Base-by-base conservation (phyloP, 2,113 vertebrate genomes). In the Acanthisitta chloris region DNA sequence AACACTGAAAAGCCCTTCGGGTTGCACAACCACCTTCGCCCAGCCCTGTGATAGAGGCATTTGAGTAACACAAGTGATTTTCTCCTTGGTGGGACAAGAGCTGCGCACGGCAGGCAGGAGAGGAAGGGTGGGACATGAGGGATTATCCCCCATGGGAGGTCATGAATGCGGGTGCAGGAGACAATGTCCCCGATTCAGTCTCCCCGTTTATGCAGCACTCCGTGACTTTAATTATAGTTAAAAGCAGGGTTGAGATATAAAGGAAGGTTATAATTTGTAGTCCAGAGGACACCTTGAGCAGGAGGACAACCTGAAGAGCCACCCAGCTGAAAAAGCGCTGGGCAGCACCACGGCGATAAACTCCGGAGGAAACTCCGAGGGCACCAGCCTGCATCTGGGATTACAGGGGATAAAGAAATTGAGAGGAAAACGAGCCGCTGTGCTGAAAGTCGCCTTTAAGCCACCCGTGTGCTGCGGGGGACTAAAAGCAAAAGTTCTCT, bases 191-290 rank as follows among this genome's bases (percentile, higher is more conserved):
- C 2, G 10, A 4, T 42, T 64, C 64, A 92, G 72, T 31, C 62
- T 55, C 3, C n/a, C 40, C 62, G 94, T 96, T 95, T 91, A 93
- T 10, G 8, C 88, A 86, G 82, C 94, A 82, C 88, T 67, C 29
- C 14, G 6, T 57, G 65, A n/a, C 12, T 72, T 92, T 96, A 97
- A 97, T 94, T 87, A 93, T 3, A 95, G 45, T 88, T 82, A 90
- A 94, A 77, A 70, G 69, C 69, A 74, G 92, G 90, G 92, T 84
- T 87, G 73, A 48, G 20, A 83, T 91, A 81, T 48, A 77, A 91
- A 92, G 86, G 77, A 57, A 58, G 95, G 97, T 82, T 89, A 65
- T 95, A 96, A 96, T 96, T 97, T 91, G 74, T 82, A 82, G 43
- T 66, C 73, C 38, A 82, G 93, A 73, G 83, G 88, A 90, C 91